phyloP scores from a whole-genome alignment of 2,113 vertebrate genomes.

The Cinclus cinclus region DNA sequence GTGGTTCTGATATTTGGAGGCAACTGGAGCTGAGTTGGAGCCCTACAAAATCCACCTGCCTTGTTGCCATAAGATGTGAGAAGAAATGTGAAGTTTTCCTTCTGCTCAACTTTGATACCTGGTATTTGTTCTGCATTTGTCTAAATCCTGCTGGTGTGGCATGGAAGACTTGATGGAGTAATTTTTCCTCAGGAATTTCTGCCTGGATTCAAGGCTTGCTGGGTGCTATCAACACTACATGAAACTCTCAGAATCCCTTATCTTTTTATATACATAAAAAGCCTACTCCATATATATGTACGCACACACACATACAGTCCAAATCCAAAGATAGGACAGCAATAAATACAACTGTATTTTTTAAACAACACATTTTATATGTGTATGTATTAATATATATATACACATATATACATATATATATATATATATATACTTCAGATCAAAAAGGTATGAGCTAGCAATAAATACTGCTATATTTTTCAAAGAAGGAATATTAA shows the following conservation, averaged over 20 bases:
- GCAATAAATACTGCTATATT: slow-evolving; percentile 20
- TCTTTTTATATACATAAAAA: background rate
- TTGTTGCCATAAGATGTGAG: background rate
- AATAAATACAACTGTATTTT: slow-evolving; percentile 9
- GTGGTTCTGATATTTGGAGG: slow-evolving; percentile 7
- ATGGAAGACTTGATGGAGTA: background rate
- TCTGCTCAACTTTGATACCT: background rate
- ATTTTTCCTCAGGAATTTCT: background rate
- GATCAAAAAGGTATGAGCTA: background rate
- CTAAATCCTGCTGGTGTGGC: background rate
- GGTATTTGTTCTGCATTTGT: background rate
- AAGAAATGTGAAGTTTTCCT: slow-evolving; percentile 18
- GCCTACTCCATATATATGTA: background rate
- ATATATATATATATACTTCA: background rate
- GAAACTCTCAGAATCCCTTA: background rate
- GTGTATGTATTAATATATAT: background rate
- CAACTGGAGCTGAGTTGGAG: background rate
- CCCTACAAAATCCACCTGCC: slow-evolving; percentile 53
- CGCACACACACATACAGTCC: background rate
- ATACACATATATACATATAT: background rate
- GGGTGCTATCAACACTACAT: background rate
- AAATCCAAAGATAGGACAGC: background rate
- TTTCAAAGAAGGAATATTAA: slow-evolving; percentile 45
- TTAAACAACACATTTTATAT: background rate
- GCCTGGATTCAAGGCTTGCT: background rate